Conservation (phyloP, 2,113 vertebrate species). For the Zootoca vivipara region DNA sequence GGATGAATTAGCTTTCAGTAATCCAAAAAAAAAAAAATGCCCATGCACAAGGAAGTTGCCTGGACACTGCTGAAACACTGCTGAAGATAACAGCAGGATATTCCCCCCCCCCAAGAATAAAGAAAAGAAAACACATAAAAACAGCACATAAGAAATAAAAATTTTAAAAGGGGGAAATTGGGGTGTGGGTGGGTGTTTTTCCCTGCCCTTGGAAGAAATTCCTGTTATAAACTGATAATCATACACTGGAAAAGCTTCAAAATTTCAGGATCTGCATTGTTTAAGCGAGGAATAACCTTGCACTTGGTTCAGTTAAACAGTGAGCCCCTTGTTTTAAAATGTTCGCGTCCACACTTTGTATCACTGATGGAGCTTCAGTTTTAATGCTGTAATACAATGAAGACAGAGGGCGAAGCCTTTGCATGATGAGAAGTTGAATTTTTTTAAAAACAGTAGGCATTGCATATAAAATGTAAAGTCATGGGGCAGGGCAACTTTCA, state of each 20-base stretch:
- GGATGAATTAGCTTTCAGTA: slow-evolving; percentile 66
- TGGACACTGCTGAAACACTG: slow-evolving; percentile 57
- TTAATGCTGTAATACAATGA: slow-evolving; percentile 61
- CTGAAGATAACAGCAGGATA: slow-evolving; percentile 47
- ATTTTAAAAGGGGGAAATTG: slow-evolving; percentile 21
- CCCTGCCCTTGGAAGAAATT: slow-evolving; percentile 34
- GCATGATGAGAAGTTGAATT: slow-evolving; percentile 70
- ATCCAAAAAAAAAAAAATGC: slow-evolving; percentile 59
- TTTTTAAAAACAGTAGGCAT: slow-evolving; percentile 52
- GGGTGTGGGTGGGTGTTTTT: background rate
- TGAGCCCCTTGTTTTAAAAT: slow-evolving; percentile 55
- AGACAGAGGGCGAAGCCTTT: slow-evolving; percentile 70
- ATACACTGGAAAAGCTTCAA: slow-evolving; percentile 7
- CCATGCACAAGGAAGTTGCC: slow-evolving; percentile 34
- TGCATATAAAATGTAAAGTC: slow-evolving; percentile 50
- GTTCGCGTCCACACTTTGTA: slow-evolving; percentile 68
- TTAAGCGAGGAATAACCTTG: slow-evolving; percentile 53
- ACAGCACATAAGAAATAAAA: slow-evolving; percentile 54
- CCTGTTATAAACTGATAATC: slow-evolving; percentile 24
- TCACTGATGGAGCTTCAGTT: slow-evolving; percentile 59
- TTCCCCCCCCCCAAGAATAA: slow-evolving; percentile 25
- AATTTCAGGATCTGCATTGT: slow-evolving; percentile 30
- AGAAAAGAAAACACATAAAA: background rate
- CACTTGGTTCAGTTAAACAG: slow-evolving; percentile 50
- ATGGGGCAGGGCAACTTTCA: slow-evolving; percentile 64